phyloP scores from a whole-genome alignment of 2,797 vertebrate species.

The Gobionotothen gibberifrons region DNA sequence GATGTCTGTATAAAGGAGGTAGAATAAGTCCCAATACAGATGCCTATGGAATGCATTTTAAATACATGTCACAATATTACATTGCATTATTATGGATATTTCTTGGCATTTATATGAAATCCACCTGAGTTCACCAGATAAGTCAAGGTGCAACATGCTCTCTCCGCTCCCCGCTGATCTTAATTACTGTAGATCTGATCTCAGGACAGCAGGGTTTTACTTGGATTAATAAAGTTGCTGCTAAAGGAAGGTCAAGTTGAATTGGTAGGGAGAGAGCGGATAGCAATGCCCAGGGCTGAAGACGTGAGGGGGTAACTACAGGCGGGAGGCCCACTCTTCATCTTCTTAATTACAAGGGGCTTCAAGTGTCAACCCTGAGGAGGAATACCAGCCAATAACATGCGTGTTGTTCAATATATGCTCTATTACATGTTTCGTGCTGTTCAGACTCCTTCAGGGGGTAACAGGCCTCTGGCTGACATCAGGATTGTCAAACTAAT shows the following conservation, averaged over 20 bases:
- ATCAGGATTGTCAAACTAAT: conserved; percentile 30
- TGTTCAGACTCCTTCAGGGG: conserved; percentile 17
- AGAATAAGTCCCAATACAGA: conserved; percentile 3
- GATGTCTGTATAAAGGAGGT: not conserved
- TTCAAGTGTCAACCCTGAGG: conserved; percentile 42
- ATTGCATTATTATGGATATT: conserved; percentile 23
- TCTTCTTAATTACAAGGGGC: conserved; percentile 56
- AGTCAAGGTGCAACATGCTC: conserved; percentile 3
- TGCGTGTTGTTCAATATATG: conserved; percentile 37
- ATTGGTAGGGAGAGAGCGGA: conserved; percentile 21
- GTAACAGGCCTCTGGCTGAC: conserved; percentile 15
- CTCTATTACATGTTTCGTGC: conserved; percentile 18
- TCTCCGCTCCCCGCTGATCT: conserved; percentile 23
- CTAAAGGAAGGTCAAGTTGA: conserved; percentile 42
- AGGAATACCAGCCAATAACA: conserved; percentile 39
- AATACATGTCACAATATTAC: conserved; percentile 14
- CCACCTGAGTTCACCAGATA: conserved; percentile 15
- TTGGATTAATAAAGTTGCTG: conserved; percentile 38
- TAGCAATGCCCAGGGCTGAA: conserved; percentile 34
- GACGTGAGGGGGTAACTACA: conserved; percentile 32
- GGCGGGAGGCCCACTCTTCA: conserved; percentile 25
- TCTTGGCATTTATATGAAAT: conserved; percentile 52
- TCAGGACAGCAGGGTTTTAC: conserved; percentile 32
- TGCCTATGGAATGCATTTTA: conserved; percentile 1
- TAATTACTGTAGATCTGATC: conserved; percentile 37